Evolutionary conservation across 2,888 invertebrate species (phyloP).

Genomic region (Dastarcus helophoroides): DNA sequence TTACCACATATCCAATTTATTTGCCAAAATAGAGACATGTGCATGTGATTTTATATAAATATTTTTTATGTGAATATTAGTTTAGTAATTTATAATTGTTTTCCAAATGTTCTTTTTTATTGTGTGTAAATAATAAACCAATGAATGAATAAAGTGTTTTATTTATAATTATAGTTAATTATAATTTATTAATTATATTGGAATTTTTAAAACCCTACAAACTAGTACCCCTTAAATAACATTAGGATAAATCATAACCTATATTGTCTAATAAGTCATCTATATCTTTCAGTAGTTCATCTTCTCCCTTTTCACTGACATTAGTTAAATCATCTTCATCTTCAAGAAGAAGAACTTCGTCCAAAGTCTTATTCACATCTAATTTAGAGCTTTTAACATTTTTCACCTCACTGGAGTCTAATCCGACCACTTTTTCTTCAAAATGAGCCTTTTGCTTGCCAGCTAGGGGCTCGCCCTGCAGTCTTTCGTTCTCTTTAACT

Average conservation of each 20-base stretch:
- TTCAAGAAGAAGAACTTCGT: constrained; percentile 29
- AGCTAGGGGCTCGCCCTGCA: neutral
- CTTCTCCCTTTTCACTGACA: constrained; percentile 29
- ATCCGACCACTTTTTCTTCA: neutral
- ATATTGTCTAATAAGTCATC: constrained; percentile 34
- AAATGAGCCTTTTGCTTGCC: neutral
- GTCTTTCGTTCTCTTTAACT: neutral
- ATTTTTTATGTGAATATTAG: constrained; percentile 30
- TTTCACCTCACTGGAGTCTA: neutral
- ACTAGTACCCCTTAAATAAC: too few relatives aligned
- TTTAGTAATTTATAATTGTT: constrained; percentile 29
- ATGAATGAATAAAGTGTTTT: too few relatives aligned
- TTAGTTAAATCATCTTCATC: constrained; percentile 27
- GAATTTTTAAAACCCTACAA: too few relatives aligned
- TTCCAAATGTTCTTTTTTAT: constrained; percentile 28
- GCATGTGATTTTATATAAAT: constrained; percentile 32
- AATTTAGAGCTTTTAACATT: constrained; percentile 1
- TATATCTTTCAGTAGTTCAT: constrained; percentile 36
- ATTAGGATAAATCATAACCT: too few relatives aligned
- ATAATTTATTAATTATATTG: too few relatives aligned
- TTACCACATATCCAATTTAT: too few relatives aligned
- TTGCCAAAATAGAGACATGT: constrained; percentile 16
- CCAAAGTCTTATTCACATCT: constrained; percentile 19
- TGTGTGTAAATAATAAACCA: constrained; percentile 35
- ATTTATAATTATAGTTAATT: too few relatives aligned